phyloP scores from a whole-genome alignment of 2,888 invertebrate species.

The Ochropacha duplaris region DNA sequence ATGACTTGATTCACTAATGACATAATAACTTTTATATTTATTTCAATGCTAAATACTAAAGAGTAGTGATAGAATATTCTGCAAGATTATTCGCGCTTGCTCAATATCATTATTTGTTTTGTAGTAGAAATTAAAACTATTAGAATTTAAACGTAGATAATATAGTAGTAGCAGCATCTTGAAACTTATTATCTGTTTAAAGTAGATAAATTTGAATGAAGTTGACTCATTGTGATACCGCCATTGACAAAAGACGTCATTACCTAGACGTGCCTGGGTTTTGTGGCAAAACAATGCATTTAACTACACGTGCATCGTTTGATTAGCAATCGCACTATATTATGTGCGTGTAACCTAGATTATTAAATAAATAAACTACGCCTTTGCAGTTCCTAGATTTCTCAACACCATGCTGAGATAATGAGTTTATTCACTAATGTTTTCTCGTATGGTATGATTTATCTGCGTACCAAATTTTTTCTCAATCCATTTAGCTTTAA shows the following conservation, averaged over 20 bases:
- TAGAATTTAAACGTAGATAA: too few relatives aligned
- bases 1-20: background rate
- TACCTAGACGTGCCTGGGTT: background rate
- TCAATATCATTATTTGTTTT: too few relatives aligned
- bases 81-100: too few relatives aligned
- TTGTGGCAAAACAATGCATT: background rate
- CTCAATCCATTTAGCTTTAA: too few relatives aligned
- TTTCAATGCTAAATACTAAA: too few relatives aligned
- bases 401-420: background rate
- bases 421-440: background rate
- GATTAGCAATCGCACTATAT: background rate
- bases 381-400: conserved; percentile 1
- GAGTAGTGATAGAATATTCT: too few relatives aligned
- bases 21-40: background rate
- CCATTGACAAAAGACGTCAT: background rate
- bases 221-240: background rate
- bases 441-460: too few relatives aligned
- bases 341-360: background rate
- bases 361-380: background rate
- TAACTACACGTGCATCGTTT: background rate
- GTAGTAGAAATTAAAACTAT: too few relatives aligned
- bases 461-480: too few relatives aligned
- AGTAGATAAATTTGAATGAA: background rate
- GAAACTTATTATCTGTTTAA: background rate
- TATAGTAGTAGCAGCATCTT: background rate